Conservation (phyloP, 1,140 invertebrate species). For the Bicyclus anynana region DNA sequence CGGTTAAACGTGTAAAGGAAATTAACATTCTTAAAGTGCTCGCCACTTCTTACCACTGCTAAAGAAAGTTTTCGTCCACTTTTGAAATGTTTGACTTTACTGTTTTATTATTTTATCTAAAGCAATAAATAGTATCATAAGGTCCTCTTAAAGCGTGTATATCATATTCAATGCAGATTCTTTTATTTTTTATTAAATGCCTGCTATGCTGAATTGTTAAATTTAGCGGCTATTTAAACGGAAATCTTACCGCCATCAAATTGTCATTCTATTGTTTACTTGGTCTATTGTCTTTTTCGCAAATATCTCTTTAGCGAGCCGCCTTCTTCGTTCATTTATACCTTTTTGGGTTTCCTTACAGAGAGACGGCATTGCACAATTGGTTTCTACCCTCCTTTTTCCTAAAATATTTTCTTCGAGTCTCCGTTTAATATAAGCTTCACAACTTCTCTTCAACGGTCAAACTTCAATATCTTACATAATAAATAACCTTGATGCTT, state of each 20-base stretch:
- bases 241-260: slow-evolving; percentile 7
- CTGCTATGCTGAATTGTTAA: not conserved
- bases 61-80: too few species aligned
- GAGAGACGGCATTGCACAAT: not conserved
- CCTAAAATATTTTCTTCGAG: not conserved
- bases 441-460: too few species aligned
- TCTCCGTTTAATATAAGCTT: not conserved
- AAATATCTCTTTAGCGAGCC: slow-evolving; percentile 3
- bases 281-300: slow-evolving; percentile 6
- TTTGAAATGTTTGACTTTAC: too few species aligned
- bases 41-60: too few species aligned
- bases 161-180: not conserved
- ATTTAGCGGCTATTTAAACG: slow-evolving; percentile 1
- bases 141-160: not conserved
- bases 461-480: too few species aligned
- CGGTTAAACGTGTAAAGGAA: not conserved
- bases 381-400: not conserved
- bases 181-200: not conserved
- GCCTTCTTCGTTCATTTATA: not conserved
- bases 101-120: too few species aligned
- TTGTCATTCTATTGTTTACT: slow-evolving; percentile 4
- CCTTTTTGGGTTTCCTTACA: not conserved
- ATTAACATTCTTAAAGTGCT: not conserved
- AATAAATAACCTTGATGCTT: too few species aligned
- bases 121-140: too few species aligned